These are phyloP conservation scores for Perithous albicinctus DNA, from an alignment of 2,888 invertebrate species.

Conservation along the genomic window DNA sequence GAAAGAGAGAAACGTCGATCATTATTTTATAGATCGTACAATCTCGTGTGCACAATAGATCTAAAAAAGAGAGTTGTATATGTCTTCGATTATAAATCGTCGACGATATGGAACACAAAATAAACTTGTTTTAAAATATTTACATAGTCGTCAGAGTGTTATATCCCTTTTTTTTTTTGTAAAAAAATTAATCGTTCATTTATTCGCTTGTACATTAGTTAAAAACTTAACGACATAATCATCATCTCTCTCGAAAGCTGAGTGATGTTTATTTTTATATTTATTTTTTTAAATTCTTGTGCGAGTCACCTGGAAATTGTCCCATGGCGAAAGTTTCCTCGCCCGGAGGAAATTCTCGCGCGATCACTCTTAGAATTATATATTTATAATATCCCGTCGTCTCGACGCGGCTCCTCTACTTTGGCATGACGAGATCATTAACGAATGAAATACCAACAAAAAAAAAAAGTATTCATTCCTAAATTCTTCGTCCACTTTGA, in stretches of 20 bases:
- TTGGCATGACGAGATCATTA: slow-evolving; percentile 53
- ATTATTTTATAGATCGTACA: slow-evolving; percentile 27
- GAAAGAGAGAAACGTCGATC: slow-evolving; percentile 15
- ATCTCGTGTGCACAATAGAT: slow-evolving; percentile 16
- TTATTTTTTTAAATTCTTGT: too few species aligned
- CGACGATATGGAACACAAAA: slow-evolving; percentile 47
- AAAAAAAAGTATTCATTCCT: slow-evolving; percentile 20
- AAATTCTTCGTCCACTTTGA: slow-evolving; percentile 16
- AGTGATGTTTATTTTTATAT: slow-evolving; percentile 7
- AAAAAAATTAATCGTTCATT: slow-evolving; percentile 82
- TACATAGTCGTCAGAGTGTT: neutral
- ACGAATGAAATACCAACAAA: slow-evolving; percentile 35
- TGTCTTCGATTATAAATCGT: slow-evolving; percentile 47
- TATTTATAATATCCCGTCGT: slow-evolving; percentile 18
- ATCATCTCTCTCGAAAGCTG: slow-evolving; percentile 47
- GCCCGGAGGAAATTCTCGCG: slow-evolving; percentile 66
- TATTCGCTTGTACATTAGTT: slow-evolving; percentile 79
- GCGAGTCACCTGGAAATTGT: neutral
- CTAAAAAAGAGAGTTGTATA: slow-evolving; percentile 15
- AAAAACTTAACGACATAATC: slow-evolving; percentile 78
- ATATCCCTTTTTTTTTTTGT: slow-evolving; percentile 64
- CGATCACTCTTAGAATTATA: slow-evolving; percentile 23
- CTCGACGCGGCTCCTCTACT: slow-evolving; percentile 10
- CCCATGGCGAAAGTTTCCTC: slow-evolving; percentile 60
- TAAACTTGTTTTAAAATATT: slow-evolving; percentile 49